Percentiles rank a stretch among this genome's conserved stretches.
Evolutionary conservation across 2,113 vertebrate genomes (phyloP).

Genomic region (Nycticryphes semicollaris): DNA sequence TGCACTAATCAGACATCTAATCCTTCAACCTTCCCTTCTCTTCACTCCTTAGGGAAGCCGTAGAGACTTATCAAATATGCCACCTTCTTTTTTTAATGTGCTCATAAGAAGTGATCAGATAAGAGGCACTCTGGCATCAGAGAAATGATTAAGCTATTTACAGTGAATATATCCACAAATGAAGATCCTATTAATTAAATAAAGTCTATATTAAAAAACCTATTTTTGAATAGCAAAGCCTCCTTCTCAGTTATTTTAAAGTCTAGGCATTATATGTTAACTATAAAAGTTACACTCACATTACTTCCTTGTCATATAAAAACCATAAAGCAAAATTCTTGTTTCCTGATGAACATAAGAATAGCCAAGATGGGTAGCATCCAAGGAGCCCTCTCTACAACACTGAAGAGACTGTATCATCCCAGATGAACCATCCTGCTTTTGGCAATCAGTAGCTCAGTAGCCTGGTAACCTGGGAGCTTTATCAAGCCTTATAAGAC

Average conservation of each 20-base stretch:
- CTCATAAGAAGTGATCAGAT: constrained; percentile 1
- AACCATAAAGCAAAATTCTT: not conserved
- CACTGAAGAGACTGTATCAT: not conserved
- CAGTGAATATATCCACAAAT: constrained; percentile 5
- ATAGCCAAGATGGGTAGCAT: not conserved
- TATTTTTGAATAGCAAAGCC: not conserved
- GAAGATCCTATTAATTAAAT: not conserved
- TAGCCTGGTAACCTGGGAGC: not conserved
- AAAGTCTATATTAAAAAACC: not conserved
- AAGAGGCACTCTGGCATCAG: constrained; percentile 9
- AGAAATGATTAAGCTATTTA: constrained; percentile 43
- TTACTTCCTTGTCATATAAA: not conserved
- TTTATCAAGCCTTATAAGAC: not conserved
- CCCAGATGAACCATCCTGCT: not conserved
- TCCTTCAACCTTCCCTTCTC: not conserved
- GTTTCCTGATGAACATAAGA: not conserved
- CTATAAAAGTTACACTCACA: not conserved
- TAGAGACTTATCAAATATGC: not conserved
- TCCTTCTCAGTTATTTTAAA: not conserved
- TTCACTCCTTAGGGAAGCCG: constrained; percentile 3
- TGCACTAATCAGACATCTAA: constrained; percentile 10
- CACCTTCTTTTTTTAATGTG: constrained; percentile 12
- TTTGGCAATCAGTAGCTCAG: not conserved
- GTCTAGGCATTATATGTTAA: not conserved
- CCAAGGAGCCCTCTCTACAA: not conserved